A percentile compares a stretch with the other conserved stretches of the same genome.
phyloP scores from a whole-genome alignment of 1,140 invertebrate species.

The Reticulitermes speratus region DNA sequence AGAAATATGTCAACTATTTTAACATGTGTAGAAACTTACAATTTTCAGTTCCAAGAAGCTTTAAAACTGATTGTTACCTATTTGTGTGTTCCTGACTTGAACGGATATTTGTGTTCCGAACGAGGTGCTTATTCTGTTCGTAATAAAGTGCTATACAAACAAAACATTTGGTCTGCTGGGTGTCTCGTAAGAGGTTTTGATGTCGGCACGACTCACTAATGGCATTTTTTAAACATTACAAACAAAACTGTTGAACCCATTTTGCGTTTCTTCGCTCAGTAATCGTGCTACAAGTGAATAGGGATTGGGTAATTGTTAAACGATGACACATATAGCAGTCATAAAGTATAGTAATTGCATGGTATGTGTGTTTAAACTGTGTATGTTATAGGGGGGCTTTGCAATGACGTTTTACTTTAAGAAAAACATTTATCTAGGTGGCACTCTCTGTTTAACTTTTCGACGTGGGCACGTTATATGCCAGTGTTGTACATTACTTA shows the following conservation, averaged over 20 bases:
- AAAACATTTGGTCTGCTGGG: background rate
- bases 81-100: background rate
- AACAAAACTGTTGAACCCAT: background rate
- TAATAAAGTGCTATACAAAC: background rate
- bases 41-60: background rate
- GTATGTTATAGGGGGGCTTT: background rate
- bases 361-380: background rate
- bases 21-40: background rate
- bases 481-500: background rate
- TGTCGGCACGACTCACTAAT: background rate
- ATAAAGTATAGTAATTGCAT: background rate
- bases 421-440: background rate
- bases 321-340: background rate
- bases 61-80: background rate
- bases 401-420: background rate
- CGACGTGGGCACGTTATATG: background rate
- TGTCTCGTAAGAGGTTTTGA: background rate
- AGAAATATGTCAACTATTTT: background rate
- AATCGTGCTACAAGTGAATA: background rate
- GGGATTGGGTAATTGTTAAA: background rate
- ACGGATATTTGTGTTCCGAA: background rate
- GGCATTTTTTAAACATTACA: background rate
- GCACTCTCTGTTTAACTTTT: background rate
- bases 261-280: background rate
- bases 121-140: background rate